A percentile compares a stretch with the other conserved stretches of the same genome.
Evolutionary conservation across 2,888 invertebrate genomes (phyloP).

Genomic region (Pomacea canaliculata): DNA sequence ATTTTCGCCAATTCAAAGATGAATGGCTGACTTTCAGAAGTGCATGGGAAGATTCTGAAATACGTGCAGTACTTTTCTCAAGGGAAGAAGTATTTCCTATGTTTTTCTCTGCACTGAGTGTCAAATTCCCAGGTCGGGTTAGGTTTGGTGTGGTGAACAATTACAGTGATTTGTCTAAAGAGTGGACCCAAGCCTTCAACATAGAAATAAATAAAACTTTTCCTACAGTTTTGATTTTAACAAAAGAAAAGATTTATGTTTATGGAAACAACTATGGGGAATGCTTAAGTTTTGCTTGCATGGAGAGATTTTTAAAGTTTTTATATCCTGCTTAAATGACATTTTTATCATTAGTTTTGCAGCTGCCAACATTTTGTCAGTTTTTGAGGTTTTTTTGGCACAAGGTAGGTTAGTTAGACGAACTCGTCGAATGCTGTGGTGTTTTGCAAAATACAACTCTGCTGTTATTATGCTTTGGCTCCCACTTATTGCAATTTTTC

Average conservation of each 20-base stretch:
- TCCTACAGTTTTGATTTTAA: slow-evolving; percentile 70
- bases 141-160: slow-evolving; percentile 68
- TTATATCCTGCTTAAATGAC: slow-evolving; percentile 73
- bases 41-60: slow-evolving; percentile 47
- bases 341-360: slow-evolving; percentile 71
- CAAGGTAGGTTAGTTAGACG: slow-evolving; percentile 63
- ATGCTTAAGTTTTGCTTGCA: slow-evolving; percentile 68
- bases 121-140: slow-evolving; percentile 73
- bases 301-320: slow-evolving; percentile 71
- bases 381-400: slow-evolving; percentile 70
- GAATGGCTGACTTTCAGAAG: slow-evolving; percentile 64
- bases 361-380: slow-evolving; percentile 70
- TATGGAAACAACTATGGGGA: slow-evolving; percentile 71
- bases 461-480: slow-evolving; percentile 71
- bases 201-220: slow-evolving; percentile 36
- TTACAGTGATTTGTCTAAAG: slow-evolving; percentile 37
- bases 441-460: slow-evolving; percentile 71
- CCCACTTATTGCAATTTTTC: slow-evolving; percentile 69
- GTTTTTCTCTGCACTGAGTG: slow-evolving; percentile 73
- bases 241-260: slow-evolving; percentile 67
- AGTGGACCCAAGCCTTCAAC: slow-evolving; percentile 33
- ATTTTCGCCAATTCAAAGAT: slow-evolving; percentile 59
- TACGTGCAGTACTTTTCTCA: slow-evolving; percentile 71
- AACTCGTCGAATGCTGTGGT: slow-evolving; percentile 68
- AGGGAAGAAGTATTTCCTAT: slow-evolving; percentile 70